These are phyloP conservation scores for Eurosta solidaginis DNA, from an alignment of 1,140 invertebrate genomes.

Conservation along the genomic window DNA sequence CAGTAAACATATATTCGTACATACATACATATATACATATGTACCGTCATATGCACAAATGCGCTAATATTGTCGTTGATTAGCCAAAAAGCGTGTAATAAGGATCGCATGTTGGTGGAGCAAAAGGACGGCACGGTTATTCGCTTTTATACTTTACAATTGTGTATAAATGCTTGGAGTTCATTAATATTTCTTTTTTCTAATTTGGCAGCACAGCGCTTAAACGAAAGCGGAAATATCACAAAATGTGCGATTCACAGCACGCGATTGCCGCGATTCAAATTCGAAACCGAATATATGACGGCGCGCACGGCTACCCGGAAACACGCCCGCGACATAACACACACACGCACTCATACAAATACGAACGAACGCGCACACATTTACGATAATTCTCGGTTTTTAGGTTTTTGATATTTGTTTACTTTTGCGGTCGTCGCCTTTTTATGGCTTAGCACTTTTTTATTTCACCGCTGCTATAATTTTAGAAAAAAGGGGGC, in stretches of 20 bases:
- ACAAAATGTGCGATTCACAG: not conserved
- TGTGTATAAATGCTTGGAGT: not conserved
- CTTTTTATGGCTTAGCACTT: not conserved
- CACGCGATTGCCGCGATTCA: not conserved
- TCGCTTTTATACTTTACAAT: too few species aligned
- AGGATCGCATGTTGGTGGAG: too few species aligned
- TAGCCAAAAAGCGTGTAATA: too few species aligned
- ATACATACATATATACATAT: not conserved
- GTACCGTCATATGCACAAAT: too few species aligned
- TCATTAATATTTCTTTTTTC: not conserved
- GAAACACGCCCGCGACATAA: not conserved
- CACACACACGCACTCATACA: not conserved
- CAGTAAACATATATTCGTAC: not conserved
- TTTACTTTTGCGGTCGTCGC: not conserved
- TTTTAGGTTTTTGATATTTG: not conserved
- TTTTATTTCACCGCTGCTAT: not conserved
- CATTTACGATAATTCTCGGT: not conserved
- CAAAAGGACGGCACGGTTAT: too few species aligned
- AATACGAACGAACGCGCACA: not conserved
- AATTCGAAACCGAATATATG: constrained; percentile 15
- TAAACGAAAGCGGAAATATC: not conserved
- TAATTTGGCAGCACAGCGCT: not conserved
- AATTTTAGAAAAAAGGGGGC: too few species aligned
- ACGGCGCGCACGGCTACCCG: not conserved
- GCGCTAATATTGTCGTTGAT: too few species aligned